Conservation (phyloP, 2,888 invertebrate genomes). For the Conistra vaccinii region DNA sequence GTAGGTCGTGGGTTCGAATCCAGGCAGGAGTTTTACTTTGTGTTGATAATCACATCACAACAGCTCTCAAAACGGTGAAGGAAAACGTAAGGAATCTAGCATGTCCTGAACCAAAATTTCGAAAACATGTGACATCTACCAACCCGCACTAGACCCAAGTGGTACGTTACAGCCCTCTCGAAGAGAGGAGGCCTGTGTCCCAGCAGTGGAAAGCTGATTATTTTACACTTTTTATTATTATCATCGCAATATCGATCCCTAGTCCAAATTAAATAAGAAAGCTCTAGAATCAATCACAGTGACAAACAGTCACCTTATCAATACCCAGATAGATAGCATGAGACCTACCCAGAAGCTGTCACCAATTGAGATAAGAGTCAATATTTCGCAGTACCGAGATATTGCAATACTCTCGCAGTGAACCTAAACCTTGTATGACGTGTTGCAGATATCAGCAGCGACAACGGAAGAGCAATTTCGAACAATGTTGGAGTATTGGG, state of each 20-base stretch:
- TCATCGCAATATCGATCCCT: background rate
- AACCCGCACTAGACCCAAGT: no score
- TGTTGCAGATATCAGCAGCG: conserved; percentile 19
- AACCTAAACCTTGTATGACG: conserved; percentile 29
- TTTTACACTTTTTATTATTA: no score
- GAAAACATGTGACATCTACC: no score
- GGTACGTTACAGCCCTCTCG: no score
- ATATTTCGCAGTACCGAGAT: conserved; percentile 26
- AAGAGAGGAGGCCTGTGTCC: no score
- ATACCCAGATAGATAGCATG: background rate
- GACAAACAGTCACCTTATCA: conserved; percentile 24
- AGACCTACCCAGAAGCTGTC: conserved; percentile 20
- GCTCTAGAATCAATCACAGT: conserved; percentile 6
- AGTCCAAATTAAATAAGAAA: background rate
- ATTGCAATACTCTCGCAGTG: conserved; percentile 21
- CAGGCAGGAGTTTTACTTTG: no score
- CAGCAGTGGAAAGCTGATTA: no score
- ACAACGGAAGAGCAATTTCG: background rate
- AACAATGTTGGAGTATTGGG: background rate
- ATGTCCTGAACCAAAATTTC: no score
- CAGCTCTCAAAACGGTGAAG: no score
- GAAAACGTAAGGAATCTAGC: no score
- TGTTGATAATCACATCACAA: no score
- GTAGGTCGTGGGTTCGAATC: no score
- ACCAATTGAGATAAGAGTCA: conserved; percentile 28